A percentile compares a stretch with the other conserved stretches of the same genome.
These are phyloP conservation scores for Garrulus glandarius DNA, from an alignment of 2,797 vertebrate species.

Conservation along the genomic window DNA sequence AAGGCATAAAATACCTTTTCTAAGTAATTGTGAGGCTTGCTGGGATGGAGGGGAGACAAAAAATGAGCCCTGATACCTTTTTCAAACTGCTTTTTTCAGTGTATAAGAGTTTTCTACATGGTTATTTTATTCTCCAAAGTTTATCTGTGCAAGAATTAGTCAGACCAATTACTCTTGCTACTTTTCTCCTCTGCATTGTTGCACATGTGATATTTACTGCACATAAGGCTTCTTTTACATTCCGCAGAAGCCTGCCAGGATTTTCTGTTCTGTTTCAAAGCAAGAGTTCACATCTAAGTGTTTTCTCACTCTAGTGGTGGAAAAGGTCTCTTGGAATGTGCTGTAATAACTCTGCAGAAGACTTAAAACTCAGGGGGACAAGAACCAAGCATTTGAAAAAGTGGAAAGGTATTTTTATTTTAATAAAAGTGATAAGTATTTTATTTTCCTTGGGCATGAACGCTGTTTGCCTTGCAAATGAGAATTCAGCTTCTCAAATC, in stretches of 20 bases:
- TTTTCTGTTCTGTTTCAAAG: conserved; percentile 9
- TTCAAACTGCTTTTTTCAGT: background rate
- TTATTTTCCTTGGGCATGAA: background rate
- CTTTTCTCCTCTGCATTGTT: background rate
- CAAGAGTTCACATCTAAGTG: background rate
- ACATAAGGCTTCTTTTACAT: background rate
- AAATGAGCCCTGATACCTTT: background rate
- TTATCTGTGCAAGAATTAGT: background rate
- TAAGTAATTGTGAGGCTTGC: background rate
- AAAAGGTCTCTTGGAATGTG: background rate
- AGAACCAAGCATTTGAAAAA: background rate
- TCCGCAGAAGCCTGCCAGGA: background rate
- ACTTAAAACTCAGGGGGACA: conserved; percentile 11
- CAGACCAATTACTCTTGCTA: background rate
- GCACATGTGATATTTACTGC: background rate
- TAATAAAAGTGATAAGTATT: background rate
- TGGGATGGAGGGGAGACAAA: fast-evolving
- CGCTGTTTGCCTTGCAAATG: background rate
- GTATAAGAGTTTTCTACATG: background rate
- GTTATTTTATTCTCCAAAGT: background rate
- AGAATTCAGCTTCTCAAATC: background rate
- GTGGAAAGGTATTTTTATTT: background rate
- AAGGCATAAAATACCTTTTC: background rate
- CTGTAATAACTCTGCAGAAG: conserved; percentile 58
- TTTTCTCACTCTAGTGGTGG: background rate